Evolutionary conservation across 2,113 vertebrate genomes (phyloP).

Genomic region (Octodon degus): DNA sequence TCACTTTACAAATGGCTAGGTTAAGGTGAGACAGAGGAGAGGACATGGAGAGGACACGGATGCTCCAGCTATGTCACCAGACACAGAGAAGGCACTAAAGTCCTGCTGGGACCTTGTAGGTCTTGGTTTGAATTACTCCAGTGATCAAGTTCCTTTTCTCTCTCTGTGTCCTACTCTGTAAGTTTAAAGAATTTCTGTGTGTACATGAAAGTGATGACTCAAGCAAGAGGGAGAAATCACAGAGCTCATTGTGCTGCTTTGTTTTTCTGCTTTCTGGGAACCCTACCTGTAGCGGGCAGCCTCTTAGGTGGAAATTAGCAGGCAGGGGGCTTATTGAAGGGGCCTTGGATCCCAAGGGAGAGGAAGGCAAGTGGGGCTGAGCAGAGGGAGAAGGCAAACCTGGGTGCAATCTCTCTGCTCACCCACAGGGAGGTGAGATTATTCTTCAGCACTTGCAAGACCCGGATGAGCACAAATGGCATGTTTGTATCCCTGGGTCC

Average conservation of each 20-base stretch:
- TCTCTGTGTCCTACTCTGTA: background rate
- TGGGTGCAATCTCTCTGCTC: background rate
- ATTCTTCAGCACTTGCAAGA: background rate
- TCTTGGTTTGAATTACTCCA: background rate
- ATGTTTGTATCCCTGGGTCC: background rate
- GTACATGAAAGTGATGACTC: background rate
- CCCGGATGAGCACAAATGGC: background rate
- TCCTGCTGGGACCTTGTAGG: background rate
- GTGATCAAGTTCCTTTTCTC: background rate
- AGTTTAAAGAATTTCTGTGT: background rate
- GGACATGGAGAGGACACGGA: background rate
- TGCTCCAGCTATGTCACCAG: background rate
- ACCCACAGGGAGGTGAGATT: background rate
- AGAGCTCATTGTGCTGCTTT: background rate
- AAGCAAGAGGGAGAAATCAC: background rate
- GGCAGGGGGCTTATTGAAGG: background rate
- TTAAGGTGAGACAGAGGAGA: background rate
- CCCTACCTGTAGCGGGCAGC: background rate
- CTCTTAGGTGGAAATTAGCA: background rate
- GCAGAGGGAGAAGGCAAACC: background rate
- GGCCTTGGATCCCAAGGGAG: background rate
- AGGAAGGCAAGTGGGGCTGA: background rate
- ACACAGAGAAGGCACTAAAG: background rate
- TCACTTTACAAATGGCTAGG: background rate
- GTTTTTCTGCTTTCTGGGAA: constrained; percentile 5